Conservation (phyloP, 2,888 invertebrate genomes). For the Helicoverpa assulta region DNA sequence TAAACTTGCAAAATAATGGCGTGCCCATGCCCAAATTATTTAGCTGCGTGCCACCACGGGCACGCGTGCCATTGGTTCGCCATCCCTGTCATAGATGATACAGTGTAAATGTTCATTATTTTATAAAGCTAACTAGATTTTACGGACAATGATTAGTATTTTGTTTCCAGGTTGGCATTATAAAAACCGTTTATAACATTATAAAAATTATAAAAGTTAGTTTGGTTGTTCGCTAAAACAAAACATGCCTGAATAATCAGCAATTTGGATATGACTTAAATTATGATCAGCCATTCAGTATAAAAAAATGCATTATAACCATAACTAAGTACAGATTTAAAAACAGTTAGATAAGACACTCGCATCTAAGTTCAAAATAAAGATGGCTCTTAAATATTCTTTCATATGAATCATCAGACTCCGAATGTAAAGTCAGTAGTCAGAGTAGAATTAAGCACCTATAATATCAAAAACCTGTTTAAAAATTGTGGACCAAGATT, state of each 20-base stretch:
- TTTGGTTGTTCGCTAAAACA: too few relatives aligned
- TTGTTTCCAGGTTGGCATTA: too few relatives aligned
- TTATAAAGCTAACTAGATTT: slow-evolving; percentile 2
- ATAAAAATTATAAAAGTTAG: too few relatives aligned
- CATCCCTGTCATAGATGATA: neutral
- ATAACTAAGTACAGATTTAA: neutral
- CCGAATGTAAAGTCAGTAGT: too few relatives aligned
- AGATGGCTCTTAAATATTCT: neutral
- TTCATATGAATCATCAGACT: neutral
- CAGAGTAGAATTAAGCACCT: too few relatives aligned
- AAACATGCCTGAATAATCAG: too few relatives aligned
- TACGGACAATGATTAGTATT: neutral
- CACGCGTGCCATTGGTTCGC: too few relatives aligned
- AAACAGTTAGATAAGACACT: neutral
- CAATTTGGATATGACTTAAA: too few relatives aligned
- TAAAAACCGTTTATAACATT: too few relatives aligned
- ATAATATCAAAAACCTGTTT: neutral
- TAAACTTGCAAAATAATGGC: too few relatives aligned
- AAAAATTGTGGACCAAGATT: neutral
- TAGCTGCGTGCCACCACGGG: too few relatives aligned
- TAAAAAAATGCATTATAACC: neutral
- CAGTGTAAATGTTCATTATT: neutral
- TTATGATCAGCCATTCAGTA: neutral
- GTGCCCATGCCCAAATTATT: too few relatives aligned
- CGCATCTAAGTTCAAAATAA: neutral